Conservation (phyloP, 2,888 invertebrate species). For the Oscheius onirici region DNA sequence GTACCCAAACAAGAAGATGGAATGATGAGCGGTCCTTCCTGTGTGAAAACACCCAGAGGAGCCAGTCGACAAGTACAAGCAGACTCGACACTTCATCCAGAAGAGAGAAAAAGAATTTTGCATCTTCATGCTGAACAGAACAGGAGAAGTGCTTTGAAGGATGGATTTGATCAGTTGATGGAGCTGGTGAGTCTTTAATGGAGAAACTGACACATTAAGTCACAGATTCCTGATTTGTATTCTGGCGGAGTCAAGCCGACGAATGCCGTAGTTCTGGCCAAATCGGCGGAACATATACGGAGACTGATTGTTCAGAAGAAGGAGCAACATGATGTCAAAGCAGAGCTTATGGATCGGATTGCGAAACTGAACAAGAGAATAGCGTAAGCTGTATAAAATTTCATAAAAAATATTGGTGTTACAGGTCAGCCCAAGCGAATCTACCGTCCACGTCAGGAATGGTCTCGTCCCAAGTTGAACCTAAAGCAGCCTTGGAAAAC, state of each 20-base stretch:
- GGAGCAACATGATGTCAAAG: conserved; percentile 35
- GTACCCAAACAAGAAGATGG: conserved; percentile 36
- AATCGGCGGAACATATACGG: conserved; percentile 67
- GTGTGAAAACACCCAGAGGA: conserved; percentile 43
- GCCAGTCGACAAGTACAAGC: conserved; percentile 50
- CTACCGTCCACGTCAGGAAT: conserved; percentile 56
- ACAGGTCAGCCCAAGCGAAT: conserved; percentile 65
- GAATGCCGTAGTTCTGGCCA: conserved; percentile 70
- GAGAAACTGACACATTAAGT: not conserved
- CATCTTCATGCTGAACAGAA: conserved; percentile 71
- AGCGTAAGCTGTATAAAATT: conserved; percentile 43
- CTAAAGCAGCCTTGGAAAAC: conserved; percentile 48
- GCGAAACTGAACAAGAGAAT: conserved; percentile 52
- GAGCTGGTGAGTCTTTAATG: conserved; percentile 59
- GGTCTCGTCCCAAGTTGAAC: conserved; percentile 45
- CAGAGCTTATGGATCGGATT: conserved; percentile 41
- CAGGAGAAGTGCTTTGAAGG: conserved; percentile 68
- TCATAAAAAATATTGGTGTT: conserved; percentile 15
- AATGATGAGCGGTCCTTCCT: conserved; percentile 46
- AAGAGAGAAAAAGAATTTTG: conserved; percentile 69
- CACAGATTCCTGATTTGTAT: conserved; percentile 64
- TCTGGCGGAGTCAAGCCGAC: conserved; percentile 69
- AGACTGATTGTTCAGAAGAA: conserved; percentile 45
- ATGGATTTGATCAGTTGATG: conserved; percentile 70
- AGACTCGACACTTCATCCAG: conserved; percentile 68